phyloP scores from a whole-genome alignment of 2,113 vertebrate species.

The Hippolais icterina region DNA sequence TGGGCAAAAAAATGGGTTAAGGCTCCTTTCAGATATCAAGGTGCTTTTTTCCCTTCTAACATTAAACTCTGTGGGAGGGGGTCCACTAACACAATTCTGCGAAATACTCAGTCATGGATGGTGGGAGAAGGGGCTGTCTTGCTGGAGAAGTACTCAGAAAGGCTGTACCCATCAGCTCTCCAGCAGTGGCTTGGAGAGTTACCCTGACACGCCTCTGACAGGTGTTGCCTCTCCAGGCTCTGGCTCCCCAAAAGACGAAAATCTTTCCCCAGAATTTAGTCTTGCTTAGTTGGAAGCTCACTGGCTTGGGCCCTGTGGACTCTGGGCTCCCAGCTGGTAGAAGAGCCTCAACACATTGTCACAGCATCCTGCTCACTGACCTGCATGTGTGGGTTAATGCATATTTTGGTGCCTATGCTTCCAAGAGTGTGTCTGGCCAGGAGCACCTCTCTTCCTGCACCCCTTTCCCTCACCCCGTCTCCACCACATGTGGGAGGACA shows the following conservation, averaged over 20 bases:
- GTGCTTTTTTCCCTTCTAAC: not conserved
- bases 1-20: not conserved
- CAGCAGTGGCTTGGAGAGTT: not conserved
- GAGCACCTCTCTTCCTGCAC: not conserved
- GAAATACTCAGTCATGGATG: not conserved
- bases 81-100: not conserved
- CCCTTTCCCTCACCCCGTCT: not conserved
- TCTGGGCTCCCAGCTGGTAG: not conserved
- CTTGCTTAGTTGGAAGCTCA: not conserved
- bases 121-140: not conserved
- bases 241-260: not conserved
- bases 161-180: not conserved
- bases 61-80: not conserved
- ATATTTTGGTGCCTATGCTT: fast-evolving
- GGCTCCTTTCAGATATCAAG: not conserved
- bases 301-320: not conserved
- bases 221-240: not conserved
- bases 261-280: not conserved
- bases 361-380: not conserved
- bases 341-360: not conserved
- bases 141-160: not conserved
- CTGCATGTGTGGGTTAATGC: not conserved
- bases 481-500: not conserved
- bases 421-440: not conserved
- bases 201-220: not conserved